Conservation (phyloP, 2,888 invertebrate species). For the Epistrophe eligans region DNA sequence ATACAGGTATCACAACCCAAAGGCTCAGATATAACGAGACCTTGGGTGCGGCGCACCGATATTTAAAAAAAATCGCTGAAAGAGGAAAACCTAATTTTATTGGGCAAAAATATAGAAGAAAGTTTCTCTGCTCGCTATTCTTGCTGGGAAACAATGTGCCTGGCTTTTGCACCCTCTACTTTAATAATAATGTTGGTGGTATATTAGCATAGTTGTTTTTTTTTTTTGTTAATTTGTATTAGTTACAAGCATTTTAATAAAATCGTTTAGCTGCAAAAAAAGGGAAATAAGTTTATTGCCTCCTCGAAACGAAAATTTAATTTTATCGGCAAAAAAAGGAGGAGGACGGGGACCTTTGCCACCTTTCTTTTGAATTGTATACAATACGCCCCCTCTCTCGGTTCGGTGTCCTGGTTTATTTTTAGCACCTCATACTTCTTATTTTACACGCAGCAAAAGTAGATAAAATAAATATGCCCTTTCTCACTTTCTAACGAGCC, state of each 20-base stretch:
- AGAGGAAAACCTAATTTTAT: conserved; percentile 36
- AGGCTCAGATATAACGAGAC: conserved; percentile 8
- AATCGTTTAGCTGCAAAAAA: neutral
- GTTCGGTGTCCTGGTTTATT: conserved; percentile 72
- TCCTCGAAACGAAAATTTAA: neutral
- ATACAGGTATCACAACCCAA: conserved; percentile 29
- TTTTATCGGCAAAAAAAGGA: neutral
- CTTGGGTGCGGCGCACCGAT: conserved; percentile 65
- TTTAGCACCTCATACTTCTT: conserved; percentile 74
- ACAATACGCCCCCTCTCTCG: conserved; percentile 47
- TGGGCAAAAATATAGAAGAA: neutral
- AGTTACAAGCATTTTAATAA: neutral
- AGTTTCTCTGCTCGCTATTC: conserved; percentile 25
- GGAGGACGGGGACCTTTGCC: conserved; percentile 70
- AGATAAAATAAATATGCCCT: conserved; percentile 60
- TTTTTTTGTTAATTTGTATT: neutral
- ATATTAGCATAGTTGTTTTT: neutral
- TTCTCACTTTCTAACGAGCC: conserved; percentile 51
- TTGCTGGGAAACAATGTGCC: conserved; percentile 49
- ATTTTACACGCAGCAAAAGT: conserved; percentile 69
- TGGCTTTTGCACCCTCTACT: neutral
- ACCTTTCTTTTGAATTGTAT: conserved; percentile 39
- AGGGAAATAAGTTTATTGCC: neutral
- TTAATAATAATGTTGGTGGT: neutral
- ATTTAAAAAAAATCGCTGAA: conserved; percentile 23